Evolutionary conservation across 1,140 invertebrate species (phyloP).

Genomic region (Oscheius sp.): DNA sequence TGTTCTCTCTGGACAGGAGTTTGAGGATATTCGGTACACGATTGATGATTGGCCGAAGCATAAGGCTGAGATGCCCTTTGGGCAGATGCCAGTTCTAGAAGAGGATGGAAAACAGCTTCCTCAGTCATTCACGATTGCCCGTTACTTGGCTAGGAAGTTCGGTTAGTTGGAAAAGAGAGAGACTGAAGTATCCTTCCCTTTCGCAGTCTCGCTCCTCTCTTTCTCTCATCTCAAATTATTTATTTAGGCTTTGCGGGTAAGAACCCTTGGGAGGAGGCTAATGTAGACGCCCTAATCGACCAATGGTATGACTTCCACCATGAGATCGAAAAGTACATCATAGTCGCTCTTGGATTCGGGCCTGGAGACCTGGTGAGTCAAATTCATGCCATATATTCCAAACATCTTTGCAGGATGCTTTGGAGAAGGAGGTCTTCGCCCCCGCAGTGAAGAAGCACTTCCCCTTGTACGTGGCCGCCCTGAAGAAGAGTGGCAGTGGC

Average conservation of each 20-base stretch:
- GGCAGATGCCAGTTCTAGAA: slow-evolving; percentile 60
- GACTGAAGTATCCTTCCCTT: too few species aligned
- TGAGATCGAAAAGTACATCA: slow-evolving; percentile 23
- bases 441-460: slow-evolving; percentile 36
- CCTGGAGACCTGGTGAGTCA: slow-evolving; percentile 22
- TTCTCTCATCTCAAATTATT: neutral
- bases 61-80: slow-evolving; percentile 43
- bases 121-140: slow-evolving; percentile 53
- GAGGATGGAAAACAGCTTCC: slow-evolving; percentile 56
- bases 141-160: slow-evolving; percentile 57
- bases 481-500: slow-evolving; percentile 19
- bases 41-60: slow-evolving; percentile 42
- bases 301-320: slow-evolving; percentile 33
- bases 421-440: slow-evolving; percentile 28
- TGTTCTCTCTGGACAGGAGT: slow-evolving; percentile 30
- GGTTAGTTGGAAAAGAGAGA: slow-evolving; percentile 35
- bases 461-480: slow-evolving; percentile 24
- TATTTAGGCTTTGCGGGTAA: slow-evolving; percentile 41
- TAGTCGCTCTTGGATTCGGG: slow-evolving; percentile 28
- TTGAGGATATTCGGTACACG: slow-evolving; percentile 43
- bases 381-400: too few species aligned
- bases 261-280: slow-evolving; percentile 44
- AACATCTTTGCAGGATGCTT: slow-evolving; percentile 7
- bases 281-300: slow-evolving; percentile 43
- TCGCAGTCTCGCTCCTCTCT: neutral